Base-by-base conservation (phyloP, 92 coral and sea anemone species). In the Porites rus region DNA sequence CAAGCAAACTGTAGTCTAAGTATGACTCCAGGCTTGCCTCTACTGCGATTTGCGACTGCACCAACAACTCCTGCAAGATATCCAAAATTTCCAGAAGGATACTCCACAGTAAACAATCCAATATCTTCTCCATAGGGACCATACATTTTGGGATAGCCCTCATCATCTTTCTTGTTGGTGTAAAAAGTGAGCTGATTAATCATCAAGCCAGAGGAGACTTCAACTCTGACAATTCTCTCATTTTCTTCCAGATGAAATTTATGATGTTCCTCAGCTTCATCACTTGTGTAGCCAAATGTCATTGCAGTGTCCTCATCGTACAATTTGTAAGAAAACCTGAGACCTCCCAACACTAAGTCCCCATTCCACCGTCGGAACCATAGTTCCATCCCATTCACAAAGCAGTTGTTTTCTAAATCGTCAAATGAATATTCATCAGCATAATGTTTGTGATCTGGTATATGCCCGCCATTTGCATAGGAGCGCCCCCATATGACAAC, bases 81-180 rank as follows among this genome's bases (percentile, higher is more conserved):
- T 2, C 92, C 94, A 80, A 87, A 88, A 61, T 81, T 72, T 46
- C 88, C 91, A 14, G 90, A 78, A 12, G 91, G 93, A 52, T 31
- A 12, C 84, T 91, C 98, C 2, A 82, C 61, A 17, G 84, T 77
- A 24, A 51, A 88, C 10, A 78, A 75, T 5, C 98, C 98, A 51
- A 96, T 96, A 22, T 88, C 43, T 2, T 95, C 98, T 46, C 98
- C 98, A 78, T 79, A 92, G 11, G 98, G 98, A 8, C 94, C 98
- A 24, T 83, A 78, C 25, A 51, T 75, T 76, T 82, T 86, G 1
- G 59, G 84, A 38, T 92, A 76, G 4, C 93, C 93, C 75, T 81
- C 17, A 3, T 59, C 68, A 50, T 69, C 86, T 43, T 68, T 20
- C 77, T 90, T 90, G 90, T 89, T 94, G 61, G 98, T 92, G 86